Percentiles rank a stretch among this genome's conserved stretches.
These are phyloP conservation scores for Conger conger DNA, from an alignment of 2,113 vertebrate genomes.

Conservation along the genomic window DNA sequence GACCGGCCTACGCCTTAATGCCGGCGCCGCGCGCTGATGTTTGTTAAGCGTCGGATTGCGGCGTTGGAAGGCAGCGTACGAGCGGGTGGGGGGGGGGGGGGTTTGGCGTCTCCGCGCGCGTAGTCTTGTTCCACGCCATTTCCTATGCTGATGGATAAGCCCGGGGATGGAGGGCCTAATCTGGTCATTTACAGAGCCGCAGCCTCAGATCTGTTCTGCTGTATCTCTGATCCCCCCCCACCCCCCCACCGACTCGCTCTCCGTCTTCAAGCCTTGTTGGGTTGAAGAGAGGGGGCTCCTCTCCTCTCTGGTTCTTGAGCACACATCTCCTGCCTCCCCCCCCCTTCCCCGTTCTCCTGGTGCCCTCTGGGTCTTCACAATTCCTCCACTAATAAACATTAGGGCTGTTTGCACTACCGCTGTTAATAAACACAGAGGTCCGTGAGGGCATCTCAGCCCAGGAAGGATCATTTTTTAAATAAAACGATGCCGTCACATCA, in stretches of 20 bases:
- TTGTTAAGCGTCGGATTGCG: not conserved
- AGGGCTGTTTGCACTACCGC: not conserved
- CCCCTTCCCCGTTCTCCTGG: not conserved
- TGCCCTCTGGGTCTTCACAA: not conserved
- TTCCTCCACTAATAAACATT: not conserved
- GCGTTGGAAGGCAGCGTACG: not conserved
- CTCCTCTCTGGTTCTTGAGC: not conserved
- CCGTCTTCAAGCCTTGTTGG: not conserved
- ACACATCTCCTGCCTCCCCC: not conserved
- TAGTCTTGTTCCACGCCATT: slow-evolving; percentile 46
- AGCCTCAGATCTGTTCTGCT: slow-evolving; percentile 36
- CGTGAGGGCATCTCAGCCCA: not conserved
- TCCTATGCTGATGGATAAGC: slow-evolving; percentile 58
- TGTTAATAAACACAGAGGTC: not conserved
- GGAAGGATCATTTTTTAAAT: not conserved
- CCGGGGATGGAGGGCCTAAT: slow-evolving; percentile 46
- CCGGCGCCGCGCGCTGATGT: not conserved
- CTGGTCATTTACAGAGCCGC: slow-evolving; percentile 53
- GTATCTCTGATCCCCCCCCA: slow-evolving; percentile 34
- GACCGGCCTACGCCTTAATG: not conserved
- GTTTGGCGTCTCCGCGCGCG: slow-evolving; percentile 49
- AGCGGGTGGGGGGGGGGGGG: not conserved
- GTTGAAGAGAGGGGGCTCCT: not conserved
- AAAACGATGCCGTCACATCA: not conserved
- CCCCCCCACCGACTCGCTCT: not conserved